Evolutionary conservation across 2,797 vertebrate species (phyloP), one percentile per base, ranked within the genome.

Genomic region (Sebastes iracundus): DNA sequence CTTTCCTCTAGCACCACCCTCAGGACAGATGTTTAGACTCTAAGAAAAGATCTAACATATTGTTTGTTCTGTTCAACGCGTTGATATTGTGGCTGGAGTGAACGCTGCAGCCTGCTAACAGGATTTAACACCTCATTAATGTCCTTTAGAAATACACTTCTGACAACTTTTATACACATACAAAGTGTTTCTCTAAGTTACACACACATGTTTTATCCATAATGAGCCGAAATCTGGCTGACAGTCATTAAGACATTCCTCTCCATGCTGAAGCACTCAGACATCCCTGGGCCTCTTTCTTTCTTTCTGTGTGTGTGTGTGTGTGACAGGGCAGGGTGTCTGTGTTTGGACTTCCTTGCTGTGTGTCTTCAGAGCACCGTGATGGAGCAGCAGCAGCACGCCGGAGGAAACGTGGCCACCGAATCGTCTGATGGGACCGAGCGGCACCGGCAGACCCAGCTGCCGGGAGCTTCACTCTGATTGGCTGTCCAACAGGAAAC

Each of bases 171-270:
- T 49, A 52, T 52, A 52, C 20, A 52, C 7, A 52, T 52, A 52
- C 49, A 52, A 49, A 49, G 49, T 52, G 49, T 52, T 52, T 52
- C 49, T 20, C 20, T 52, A 52, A n/a, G 18, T 52, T n/a, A 9
- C 8, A 20, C 8, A 52, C 20, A 52, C 46, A 49, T 9, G 49
- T 52, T 52, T 52, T 52, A 52, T 52, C 49, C 49, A n/a, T 9
- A 52, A 52, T n/a, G 49, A 52, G 49, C 42, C 6, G 30, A 55
- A 35, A 53, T 14, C 1, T 25, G n/a, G 2, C 56, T 18, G 28
- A 42, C 14, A 22, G 69, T 78, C 80, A 87, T 89, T 82, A 81
- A 83, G 75, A 83, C 85, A 79, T 85, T 87, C 81, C 80, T 87
- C 33, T 35, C 12, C 65, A 46, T 1, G 12, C 60, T 27, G 6